phyloP scores from a whole-genome alignment of 2,113 vertebrate genomes.

The Sminthopsis crassicaudata region DNA sequence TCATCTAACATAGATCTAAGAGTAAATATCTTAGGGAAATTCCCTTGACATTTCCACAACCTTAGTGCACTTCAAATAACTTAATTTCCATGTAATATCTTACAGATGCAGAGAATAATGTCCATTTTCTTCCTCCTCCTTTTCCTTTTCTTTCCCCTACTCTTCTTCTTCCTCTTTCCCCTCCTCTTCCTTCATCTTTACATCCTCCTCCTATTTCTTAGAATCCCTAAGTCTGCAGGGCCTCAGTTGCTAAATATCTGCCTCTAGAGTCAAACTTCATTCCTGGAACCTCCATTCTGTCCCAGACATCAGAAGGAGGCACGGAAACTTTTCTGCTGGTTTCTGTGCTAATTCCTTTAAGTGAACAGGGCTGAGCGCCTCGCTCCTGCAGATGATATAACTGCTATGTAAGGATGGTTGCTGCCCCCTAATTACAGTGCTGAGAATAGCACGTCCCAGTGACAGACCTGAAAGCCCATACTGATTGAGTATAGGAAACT shows the following conservation, averaged over 20 bases:
- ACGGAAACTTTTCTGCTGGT: neutral
- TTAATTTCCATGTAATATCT: neutral
- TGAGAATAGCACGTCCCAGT: neutral
- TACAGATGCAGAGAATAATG: neutral
- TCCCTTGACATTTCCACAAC: neutral
- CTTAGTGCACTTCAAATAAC: neutral
- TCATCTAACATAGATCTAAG: neutral
- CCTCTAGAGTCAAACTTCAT: neutral
- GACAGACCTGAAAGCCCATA: neutral
- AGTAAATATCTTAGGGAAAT: neutral
- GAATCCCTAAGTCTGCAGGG: neutral
- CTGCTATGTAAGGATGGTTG: neutral
- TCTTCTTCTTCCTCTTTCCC: too few species aligned
- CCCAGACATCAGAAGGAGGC: neutral
- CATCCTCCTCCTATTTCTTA: neutral
- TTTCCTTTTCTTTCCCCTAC: too few species aligned
- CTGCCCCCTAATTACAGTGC: neutral
- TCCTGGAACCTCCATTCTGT: neutral
- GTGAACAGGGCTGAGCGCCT: neutral
- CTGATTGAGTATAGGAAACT: neutral
- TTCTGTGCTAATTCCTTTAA: neutral
- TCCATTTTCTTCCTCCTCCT: neutral
- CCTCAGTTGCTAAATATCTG: neutral
- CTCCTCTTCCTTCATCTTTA: neutral
- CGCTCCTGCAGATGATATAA: neutral